phyloP scores from a whole-genome alignment of 2,797 vertebrate genomes.

The Peromyscus eremicus region DNA sequence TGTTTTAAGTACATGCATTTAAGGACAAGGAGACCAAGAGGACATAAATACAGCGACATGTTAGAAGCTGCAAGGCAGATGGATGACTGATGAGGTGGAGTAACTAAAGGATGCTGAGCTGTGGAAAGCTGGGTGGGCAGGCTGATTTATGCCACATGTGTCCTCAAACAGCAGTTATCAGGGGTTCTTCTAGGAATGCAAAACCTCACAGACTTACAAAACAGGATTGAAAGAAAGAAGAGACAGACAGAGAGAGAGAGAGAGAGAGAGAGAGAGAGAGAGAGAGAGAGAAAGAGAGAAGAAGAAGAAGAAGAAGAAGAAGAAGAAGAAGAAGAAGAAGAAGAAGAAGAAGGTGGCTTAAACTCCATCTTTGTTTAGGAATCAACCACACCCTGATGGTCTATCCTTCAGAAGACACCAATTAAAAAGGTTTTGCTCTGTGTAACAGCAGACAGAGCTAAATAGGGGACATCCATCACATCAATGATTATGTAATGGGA shows the following conservation, averaged over 20 bases:
- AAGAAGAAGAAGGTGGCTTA: neutral
- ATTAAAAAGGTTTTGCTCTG: neutral
- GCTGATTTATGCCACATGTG: neutral
- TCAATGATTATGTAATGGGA: neutral
- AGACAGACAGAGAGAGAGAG: too few species aligned
- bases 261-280: neutral
- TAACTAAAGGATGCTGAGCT: neutral
- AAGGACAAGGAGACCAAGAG: constrained; percentile 45
- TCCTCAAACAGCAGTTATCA: neutral
- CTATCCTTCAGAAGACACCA: neutral
- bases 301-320: too few species aligned
- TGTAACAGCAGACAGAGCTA: neutral
- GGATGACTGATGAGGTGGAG: neutral
- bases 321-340: too few species aligned
- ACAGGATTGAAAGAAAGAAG: neutral
- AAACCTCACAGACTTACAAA: neutral
- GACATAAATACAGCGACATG: neutral
- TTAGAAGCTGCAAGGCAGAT: neutral
- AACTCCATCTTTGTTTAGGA: constrained; percentile 14
- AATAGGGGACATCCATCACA: neutral
- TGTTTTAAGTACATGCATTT: constrained; percentile 25
- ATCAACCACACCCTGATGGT: neutral
- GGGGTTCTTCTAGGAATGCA: neutral
- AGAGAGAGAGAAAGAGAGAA: accelerated
- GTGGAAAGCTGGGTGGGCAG: neutral